phyloP scores from a whole-genome alignment of 2,113 vertebrate genomes.

The Pseudorectes ferrugineus region DNA sequence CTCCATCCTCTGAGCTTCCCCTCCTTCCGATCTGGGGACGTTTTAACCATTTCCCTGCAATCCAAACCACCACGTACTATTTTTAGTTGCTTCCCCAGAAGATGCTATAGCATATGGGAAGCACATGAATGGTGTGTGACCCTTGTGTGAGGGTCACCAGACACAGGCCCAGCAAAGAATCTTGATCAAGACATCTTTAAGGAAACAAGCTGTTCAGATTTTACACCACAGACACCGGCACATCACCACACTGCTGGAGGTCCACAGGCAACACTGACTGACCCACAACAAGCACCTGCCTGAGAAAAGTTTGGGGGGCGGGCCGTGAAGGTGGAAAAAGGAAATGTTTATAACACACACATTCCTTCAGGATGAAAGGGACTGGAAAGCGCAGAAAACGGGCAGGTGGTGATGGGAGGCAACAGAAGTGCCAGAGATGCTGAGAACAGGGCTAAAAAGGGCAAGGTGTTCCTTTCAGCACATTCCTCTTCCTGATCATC shows the following conservation, averaged over 20 bases:
- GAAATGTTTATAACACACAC: background rate
- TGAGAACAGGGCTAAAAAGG: background rate
- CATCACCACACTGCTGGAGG: background rate
- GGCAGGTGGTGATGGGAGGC: background rate
- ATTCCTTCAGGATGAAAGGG: background rate
- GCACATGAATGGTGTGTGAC: slow-evolving; percentile 14
- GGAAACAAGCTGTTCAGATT: background rate
- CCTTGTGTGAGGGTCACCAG: slow-evolving; percentile 25
- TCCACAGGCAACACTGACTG: background rate
- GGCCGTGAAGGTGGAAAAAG: background rate
- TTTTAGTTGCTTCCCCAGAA: slow-evolving; percentile 45
- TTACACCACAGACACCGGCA: background rate
- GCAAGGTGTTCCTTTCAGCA: background rate
- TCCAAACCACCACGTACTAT: background rate
- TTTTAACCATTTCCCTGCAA: slow-evolving; percentile 57
- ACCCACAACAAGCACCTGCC: background rate
- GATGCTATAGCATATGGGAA: slow-evolving; percentile 19
- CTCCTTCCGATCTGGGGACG: background rate
- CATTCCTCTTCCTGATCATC: background rate
- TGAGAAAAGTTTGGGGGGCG: background rate
- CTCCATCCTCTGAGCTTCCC: slow-evolving; percentile 26
- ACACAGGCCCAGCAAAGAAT: background rate
- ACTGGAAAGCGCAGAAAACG: background rate
- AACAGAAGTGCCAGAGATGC: background rate
- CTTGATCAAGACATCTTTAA: background rate